Conservation (phyloP, 64 coral and sea anemone species). For the Cladopsammia gracilis region DNA sequence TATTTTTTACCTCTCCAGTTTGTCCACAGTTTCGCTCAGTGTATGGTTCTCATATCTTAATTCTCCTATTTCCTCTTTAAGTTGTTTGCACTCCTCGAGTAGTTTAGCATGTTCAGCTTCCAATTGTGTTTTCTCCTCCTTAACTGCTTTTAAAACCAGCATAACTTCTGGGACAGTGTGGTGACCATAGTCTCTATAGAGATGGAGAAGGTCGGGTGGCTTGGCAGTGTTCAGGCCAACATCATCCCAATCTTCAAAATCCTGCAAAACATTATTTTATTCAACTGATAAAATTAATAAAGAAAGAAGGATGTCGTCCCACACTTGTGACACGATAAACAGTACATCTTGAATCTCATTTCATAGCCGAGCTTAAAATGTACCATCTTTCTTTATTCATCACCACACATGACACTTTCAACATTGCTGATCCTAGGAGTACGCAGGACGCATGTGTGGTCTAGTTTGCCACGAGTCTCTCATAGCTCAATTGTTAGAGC, state of each 20-base stretch:
- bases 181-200: slow-evolving; percentile 95
- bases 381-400: too few species aligned
- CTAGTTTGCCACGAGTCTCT: too few species aligned
- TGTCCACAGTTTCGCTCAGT: slow-evolving; percentile 68
- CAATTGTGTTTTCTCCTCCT: slow-evolving; percentile 82
- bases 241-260: slow-evolving; percentile 99
- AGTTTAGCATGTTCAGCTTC: slow-evolving; percentile 74
- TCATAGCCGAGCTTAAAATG: too few species aligned
- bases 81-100: slow-evolving; percentile 73
- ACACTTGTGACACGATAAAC: too few species aligned
- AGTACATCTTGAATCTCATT: too few species aligned
- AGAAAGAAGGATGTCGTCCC: too few species aligned
- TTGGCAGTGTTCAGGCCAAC: slow-evolving; percentile 95
- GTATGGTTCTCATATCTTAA: slow-evolving; percentile 90
- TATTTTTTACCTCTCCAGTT: slow-evolving; percentile 68
- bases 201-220: slow-evolving; percentile 91
- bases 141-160: slow-evolving; percentile 82
- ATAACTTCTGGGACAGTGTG: slow-evolving; percentile 92
- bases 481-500: too few species aligned
- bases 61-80: slow-evolving; percentile 84
- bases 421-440: too few species aligned
- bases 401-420: too few species aligned
- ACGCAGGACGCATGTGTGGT: too few species aligned
- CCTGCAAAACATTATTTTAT: slow-evolving; percentile 29
- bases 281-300: too few species aligned